A percentile compares a stretch with the other conserved stretches of the same genome.
Evolutionary conservation across 2,888 invertebrate genomes (phyloP).

Genomic region (Antheraea assamensis): DNA sequence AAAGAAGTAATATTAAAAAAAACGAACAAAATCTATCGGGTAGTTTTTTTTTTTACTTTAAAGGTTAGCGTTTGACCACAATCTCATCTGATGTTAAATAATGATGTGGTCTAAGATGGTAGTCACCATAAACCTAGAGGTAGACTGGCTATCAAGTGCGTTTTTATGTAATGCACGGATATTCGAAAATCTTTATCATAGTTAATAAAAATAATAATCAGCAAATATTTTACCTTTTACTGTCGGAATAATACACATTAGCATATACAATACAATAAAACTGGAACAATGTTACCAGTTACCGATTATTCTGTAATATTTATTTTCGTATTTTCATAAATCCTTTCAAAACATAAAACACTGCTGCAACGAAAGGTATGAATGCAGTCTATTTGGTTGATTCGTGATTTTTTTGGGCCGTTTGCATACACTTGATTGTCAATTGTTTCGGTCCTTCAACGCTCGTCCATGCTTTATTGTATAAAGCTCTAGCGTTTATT

Average conservation of each 20-base stretch:
- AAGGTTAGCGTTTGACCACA: too few species aligned
- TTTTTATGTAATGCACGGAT: too few species aligned
- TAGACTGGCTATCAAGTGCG: too few species aligned
- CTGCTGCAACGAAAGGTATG: slow-evolving; percentile 2
- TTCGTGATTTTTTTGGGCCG: slow-evolving; percentile 24
- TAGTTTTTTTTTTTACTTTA: too few species aligned
- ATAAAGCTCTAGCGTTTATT: not conserved
- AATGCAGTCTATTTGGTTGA: slow-evolving; percentile 20
- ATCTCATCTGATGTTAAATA: too few species aligned
- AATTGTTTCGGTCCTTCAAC: slow-evolving; percentile 32
- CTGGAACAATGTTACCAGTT: not conserved
- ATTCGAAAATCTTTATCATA: too few species aligned
- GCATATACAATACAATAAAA: not conserved
- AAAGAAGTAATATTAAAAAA: too few species aligned
- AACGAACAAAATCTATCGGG: too few species aligned
- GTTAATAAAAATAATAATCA: too few species aligned
- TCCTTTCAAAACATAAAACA: not conserved
- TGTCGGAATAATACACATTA: not conserved
- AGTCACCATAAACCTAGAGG: too few species aligned
- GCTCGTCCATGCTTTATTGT: not conserved
- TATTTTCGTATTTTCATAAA: slow-evolving; percentile 2
- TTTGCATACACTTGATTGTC: slow-evolving; percentile 37
- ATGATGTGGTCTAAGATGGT: too few species aligned
- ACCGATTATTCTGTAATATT: not conserved
- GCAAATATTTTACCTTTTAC: too few species aligned